Evolutionary conservation across 2,797 vertebrate species (phyloP).

Genomic region (Bryconaethiops microstoma): DNA sequence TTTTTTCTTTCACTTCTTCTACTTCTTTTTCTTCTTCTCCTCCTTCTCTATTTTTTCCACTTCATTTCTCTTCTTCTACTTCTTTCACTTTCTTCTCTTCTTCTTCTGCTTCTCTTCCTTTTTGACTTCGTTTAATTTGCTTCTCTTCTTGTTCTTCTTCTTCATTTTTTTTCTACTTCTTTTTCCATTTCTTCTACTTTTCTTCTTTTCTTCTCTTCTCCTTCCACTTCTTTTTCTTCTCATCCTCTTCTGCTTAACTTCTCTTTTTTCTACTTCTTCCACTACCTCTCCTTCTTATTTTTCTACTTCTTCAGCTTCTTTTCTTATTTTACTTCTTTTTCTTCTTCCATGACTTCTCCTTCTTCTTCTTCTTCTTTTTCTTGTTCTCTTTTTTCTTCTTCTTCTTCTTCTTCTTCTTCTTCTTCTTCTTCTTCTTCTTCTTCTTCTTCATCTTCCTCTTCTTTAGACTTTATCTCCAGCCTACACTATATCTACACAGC

Average conservation of each 20-base stretch:
- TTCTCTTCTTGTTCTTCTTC: neutral
- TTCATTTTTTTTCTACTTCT: neutral
- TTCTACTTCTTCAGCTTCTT: neutral
- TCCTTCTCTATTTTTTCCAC: too few relatives aligned
- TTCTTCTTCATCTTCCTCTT: neutral
- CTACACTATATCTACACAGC: constrained; percentile 56
- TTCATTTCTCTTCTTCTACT: neutral
- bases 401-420: neutral
- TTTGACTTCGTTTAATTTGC: neutral
- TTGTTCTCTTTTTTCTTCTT: neutral
- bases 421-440: neutral
- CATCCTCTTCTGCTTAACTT: neutral
- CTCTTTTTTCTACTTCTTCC: neutral
- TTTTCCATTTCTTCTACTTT: neutral
- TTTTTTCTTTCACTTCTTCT: neutral
- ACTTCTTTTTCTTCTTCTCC: neutral
- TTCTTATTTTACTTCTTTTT: neutral
- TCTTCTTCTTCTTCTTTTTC: neutral
- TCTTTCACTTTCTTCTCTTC: neutral
- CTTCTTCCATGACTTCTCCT: neutral
- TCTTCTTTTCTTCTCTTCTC: neutral
- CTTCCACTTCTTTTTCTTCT: neutral
- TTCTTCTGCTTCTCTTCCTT: neutral
- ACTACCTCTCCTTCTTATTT: too few relatives aligned
- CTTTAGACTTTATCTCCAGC: neutral